phyloP scores from a whole-genome alignment of 2,113 vertebrate species.

The Dipodomys stephensi region DNA sequence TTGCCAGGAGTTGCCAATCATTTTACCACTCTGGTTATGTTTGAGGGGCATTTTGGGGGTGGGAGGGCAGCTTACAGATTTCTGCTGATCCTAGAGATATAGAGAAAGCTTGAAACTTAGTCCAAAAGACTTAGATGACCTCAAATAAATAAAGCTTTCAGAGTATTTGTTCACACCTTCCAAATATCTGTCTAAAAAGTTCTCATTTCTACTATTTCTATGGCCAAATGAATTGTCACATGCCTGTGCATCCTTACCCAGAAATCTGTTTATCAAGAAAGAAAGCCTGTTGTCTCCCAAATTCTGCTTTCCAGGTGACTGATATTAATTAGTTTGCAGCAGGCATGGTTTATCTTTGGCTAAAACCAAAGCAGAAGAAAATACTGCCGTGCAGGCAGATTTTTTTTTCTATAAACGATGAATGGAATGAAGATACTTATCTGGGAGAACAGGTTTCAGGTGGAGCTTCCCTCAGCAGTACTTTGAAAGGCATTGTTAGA shows the following conservation, averaged over 20 bases:
- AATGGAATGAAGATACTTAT: constrained; percentile 88
- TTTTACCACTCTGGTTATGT: background rate
- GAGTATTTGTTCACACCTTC: constrained; percentile 36
- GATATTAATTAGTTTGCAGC: constrained; percentile 89
- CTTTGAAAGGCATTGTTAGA: constrained; percentile 87
- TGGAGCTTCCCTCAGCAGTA: constrained; percentile 85
- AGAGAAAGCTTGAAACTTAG: constrained; percentile 25
- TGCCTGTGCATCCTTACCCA: constrained; percentile 72
- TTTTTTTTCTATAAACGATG: constrained; percentile 83
- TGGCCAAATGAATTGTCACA: constrained; percentile 77
- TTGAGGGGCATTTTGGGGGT: background rate
- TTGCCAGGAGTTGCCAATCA: background rate
- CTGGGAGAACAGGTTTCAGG: constrained; percentile 85
- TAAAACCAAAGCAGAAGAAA: constrained; percentile 86
- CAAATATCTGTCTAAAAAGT: constrained; percentile 5
- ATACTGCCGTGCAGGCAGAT: constrained; percentile 75
- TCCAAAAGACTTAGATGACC: constrained; percentile 13
- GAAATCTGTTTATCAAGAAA: constrained; percentile 86
- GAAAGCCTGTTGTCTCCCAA: constrained; percentile 82
- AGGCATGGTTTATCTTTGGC: constrained; percentile 85
- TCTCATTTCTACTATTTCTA: constrained; percentile 70
- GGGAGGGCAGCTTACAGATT: background rate
- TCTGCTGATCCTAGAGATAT: constrained; percentile 35
- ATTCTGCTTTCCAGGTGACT: constrained; percentile 86
- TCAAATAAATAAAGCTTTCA: background rate